A percentile compares a stretch with the other conserved stretches of the same genome.
These are phyloP conservation scores for Brienomyrus longianalis DNA, from an alignment of 2,113 vertebrate genomes.

Conservation along the genomic window DNA sequence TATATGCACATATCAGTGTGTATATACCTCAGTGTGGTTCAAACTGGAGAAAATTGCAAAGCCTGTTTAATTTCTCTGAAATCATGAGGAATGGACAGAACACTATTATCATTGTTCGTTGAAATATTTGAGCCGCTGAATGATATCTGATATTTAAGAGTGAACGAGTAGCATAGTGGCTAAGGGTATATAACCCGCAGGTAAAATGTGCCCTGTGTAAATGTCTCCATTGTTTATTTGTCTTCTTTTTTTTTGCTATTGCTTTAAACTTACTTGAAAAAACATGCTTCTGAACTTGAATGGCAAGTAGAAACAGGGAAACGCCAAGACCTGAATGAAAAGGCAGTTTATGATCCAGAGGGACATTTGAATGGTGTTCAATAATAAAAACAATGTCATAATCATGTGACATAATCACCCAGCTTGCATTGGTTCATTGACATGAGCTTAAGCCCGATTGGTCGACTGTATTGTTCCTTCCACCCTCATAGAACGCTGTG, in stretches of 20 bases:
- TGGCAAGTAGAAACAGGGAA: background rate
- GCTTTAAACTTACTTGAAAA: background rate
- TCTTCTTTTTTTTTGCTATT: background rate
- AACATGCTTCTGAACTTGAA: background rate
- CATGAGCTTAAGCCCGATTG: background rate
- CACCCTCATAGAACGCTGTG: background rate
- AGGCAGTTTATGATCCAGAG: background rate
- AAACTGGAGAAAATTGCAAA: background rate
- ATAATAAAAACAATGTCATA: background rate
- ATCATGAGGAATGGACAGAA: background rate
- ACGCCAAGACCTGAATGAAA: background rate
- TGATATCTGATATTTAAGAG: background rate
- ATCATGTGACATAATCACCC: background rate
- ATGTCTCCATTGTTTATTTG: background rate
- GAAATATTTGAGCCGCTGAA: background rate
- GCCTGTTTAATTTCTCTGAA: background rate
- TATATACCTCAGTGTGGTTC: no score
- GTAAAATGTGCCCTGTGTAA: background rate
- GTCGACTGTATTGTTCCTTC: background rate
- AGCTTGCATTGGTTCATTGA: background rate
- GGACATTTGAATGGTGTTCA: background rate
- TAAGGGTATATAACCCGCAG: background rate
- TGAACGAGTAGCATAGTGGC: background rate
- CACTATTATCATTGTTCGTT: background rate
- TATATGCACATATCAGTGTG: no score